Percentiles rank a stretch among this genome's conserved stretches.
Conservation (phyloP, 2,888 invertebrate species). For the Leptinotarsa tumamoca region DNA sequence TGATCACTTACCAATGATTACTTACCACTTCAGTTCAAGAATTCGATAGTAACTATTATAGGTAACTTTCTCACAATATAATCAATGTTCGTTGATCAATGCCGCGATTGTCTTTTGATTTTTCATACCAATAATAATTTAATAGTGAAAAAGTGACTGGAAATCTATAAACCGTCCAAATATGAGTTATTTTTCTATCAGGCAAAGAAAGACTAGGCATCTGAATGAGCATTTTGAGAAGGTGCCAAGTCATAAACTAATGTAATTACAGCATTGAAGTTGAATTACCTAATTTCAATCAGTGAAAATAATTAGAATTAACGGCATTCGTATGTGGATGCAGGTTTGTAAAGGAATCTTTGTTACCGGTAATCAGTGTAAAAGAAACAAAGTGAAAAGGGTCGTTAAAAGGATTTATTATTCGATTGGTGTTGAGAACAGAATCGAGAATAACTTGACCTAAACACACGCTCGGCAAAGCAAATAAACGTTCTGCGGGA, state of each 20-base stretch:
- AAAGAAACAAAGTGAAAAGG: conserved; percentile 1
- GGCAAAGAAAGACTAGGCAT: no score
- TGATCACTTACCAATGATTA: no score
- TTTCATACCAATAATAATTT: no score
- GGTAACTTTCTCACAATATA: no score
- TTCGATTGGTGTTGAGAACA: neutral
- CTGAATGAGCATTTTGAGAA: neutral
- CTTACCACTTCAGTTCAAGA: no score
- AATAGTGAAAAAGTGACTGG: no score
- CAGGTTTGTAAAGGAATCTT: neutral
- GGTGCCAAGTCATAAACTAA: conserved; percentile 5
- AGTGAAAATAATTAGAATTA: conserved; percentile 1
- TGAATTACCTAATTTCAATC: conserved; percentile 6
- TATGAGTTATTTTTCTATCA: neutral
- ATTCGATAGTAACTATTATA: no score
- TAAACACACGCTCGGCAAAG: neutral
- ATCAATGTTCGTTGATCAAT: no score
- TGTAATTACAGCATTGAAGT: neutral
- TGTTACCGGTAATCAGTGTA: conserved; percentile 5
- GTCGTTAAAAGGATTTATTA: conserved; percentile 5
- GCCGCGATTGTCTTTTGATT: no score
- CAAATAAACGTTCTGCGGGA: neutral
- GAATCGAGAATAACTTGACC: conserved; percentile 1
- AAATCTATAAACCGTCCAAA: no score
- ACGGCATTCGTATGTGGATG: neutral